Base-by-base conservation (phyloP, 2,797 vertebrate genomes). In the Pterois miles region DNA sequence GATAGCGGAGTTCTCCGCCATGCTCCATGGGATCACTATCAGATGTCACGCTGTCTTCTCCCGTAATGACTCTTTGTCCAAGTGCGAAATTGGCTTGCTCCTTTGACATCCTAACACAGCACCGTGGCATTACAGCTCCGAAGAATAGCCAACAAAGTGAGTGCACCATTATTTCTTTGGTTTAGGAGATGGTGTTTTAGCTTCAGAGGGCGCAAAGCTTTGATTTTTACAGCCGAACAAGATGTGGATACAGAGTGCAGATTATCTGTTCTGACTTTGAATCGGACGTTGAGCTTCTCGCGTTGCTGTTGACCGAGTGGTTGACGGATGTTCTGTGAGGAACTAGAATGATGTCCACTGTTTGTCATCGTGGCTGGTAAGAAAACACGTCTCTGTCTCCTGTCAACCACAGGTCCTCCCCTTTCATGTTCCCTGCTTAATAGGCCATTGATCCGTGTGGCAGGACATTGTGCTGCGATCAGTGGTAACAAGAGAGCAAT, bases 361-460 rank as follows among this genome's bases (percentile, higher is more conserved):
- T 81, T 78, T 75, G 80, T 86, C 74, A 72, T 65, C 54, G 46
- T 3, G 11, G 64, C 23, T 8, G 22, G 20, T 78, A 69, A 71
- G 60, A 86, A 82, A 88, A 85, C 34, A 46, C 4, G 56, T 71
- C 53, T 86, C 63, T 58, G 74, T 87, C 72, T 76, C 72, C 66
- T 78, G 70, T 56, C 86, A 70, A 9, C 3, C 27, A 1, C 18
- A 11, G 63, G 27, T 60, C 86, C 82, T 75, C 87, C 86, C 60
- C 52, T 89, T 89, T 80, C 79, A 53, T 87, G 83, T 89, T 86
- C n/a, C 29, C 60, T 33, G 69, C 74, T 78, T 88, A 91, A 90
- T 84, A 84, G 75, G 78, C 84, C 91, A 89, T 88, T 89, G 87
- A 89, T 93, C 84, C 73, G 76, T 73, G 76, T 56, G 70, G 74